A percentile compares a stretch with the other conserved stretches of the same genome.
phyloP scores from a whole-genome alignment of 2,113 vertebrate genomes.

The Pseudonaja textilis region DNA sequence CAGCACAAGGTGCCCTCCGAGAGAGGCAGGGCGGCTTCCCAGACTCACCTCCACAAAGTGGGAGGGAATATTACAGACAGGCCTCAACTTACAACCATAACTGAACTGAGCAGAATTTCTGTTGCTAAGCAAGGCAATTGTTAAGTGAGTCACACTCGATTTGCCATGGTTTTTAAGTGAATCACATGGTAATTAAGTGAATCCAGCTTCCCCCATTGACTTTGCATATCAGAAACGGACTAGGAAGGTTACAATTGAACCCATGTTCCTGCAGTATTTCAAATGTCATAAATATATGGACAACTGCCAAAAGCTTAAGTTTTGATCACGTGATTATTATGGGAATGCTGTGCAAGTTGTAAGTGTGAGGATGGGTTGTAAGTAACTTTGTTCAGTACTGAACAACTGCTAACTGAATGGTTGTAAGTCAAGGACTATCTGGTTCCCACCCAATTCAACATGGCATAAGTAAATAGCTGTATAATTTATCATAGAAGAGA shows the following conservation, averaged over 20 bases:
- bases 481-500: not conserved
- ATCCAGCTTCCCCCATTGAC: not conserved
- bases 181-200: not conserved
- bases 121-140: not conserved
- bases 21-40: fast-evolving
- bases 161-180: not conserved
- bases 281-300: not conserved
- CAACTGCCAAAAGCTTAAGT: not conserved
- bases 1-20: not conserved
- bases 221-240: not conserved
- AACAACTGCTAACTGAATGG: not conserved
- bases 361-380: not conserved
- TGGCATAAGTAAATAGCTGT: not conserved
- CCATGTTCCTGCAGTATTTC: too few species aligned
- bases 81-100: not conserved
- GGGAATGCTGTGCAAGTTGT: not conserved
- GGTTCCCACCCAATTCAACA: not conserved
- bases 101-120: not conserved
- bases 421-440: not conserved
- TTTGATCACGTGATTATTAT: not conserved
- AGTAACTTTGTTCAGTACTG: not conserved
- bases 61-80: not conserved
- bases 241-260: not conserved
- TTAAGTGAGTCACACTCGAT: not conserved
- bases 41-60: not conserved